phyloP scores from a whole-genome alignment of 53 echinoderm and acorn worm species.

The Echinarachnius parma region DNA sequence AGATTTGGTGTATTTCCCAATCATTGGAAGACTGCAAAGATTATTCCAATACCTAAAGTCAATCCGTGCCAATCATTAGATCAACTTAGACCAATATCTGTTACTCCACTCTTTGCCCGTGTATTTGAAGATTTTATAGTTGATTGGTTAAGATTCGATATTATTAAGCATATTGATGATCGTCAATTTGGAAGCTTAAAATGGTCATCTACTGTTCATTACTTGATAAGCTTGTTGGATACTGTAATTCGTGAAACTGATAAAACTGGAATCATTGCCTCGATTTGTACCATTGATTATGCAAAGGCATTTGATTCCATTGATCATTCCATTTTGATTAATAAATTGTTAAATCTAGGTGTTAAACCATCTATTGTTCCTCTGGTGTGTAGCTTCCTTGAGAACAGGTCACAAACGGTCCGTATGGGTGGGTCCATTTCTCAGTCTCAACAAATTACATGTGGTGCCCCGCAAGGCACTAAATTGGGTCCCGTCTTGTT shows the following conservation, averaged over 20 bases:
- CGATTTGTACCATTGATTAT: background rate
- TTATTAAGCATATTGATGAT: background rate
- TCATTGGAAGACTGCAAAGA: background rate
- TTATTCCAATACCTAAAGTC: slow-evolving; percentile 5
- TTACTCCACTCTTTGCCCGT: slow-evolving; percentile 3
- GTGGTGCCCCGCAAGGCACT: too few relatives aligned
- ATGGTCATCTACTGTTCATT: background rate
- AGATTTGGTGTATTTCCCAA: background rate
- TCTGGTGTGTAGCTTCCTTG: too few relatives aligned
- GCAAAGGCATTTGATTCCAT: background rate
- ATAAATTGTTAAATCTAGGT: too few relatives aligned
- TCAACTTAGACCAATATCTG: slow-evolving; percentile 2
- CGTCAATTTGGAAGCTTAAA: slow-evolving; percentile 2
- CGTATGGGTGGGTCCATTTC: too few relatives aligned
- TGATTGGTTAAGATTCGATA: background rate
- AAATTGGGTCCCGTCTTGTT: too few relatives aligned
- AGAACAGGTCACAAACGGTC: too few relatives aligned
- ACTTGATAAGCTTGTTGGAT: background rate
- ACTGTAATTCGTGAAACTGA: slow-evolving; percentile 3
- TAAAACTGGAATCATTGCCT: slow-evolving; percentile 6
- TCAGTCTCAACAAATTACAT: too few relatives aligned
- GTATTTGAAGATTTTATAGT: background rate
- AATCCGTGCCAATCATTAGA: slow-evolving; percentile 2
- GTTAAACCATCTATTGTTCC: too few relatives aligned
- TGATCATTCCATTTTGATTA: too few relatives aligned